These are phyloP conservation scores for Cepaea nemoralis DNA, from an alignment of 1,140 invertebrate species.

Conservation along the genomic window DNA sequence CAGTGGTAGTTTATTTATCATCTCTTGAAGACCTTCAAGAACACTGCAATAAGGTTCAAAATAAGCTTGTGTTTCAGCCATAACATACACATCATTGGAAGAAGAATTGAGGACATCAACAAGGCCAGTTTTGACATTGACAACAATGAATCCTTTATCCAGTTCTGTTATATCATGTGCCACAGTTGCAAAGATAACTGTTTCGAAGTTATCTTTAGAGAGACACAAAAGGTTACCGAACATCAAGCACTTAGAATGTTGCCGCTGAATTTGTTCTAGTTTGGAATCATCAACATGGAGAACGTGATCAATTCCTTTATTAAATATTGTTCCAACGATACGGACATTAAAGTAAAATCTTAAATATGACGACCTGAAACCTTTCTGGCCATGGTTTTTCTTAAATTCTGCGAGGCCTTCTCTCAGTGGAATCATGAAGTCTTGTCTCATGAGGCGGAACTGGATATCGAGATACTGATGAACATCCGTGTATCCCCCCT, in stretches of 20 bases:
- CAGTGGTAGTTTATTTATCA: conserved; percentile 66
- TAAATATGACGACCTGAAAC: not conserved
- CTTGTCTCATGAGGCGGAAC: conserved; percentile 82
- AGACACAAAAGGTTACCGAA: conserved; percentile 82
- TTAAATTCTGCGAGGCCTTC: conserved; percentile 65
- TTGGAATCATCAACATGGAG: conserved; percentile 58
- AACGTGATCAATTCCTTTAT: conserved; percentile 49
- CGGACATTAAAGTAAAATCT: conserved; percentile 51
- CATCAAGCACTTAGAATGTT: conserved; percentile 76
- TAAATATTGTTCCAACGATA: conserved; percentile 46
- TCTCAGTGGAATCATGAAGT: conserved; percentile 73
- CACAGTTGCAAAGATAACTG: conserved; percentile 79
- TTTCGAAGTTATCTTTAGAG: conserved; percentile 79
- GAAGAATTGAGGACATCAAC: conserved; percentile 12
- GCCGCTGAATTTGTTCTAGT: conserved; percentile 61
- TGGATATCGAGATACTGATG: conserved; percentile 84
- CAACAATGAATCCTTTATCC: conserved; percentile 41
- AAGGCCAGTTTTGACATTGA: conserved; percentile 66
- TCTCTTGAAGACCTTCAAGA: conserved; percentile 69
- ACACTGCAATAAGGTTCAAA: conserved; percentile 74
- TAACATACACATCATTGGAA: conserved; percentile 46
- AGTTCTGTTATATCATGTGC: conserved; percentile 72
- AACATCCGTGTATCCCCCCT: conserved; percentile 75
- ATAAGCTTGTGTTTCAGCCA: conserved; percentile 73
- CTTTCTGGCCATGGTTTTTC: not conserved